Evolutionary conservation across 2,888 invertebrate genomes (phyloP), one percentile per base, ranked within the genome.

Genomic region (Diloba caeruleocephala): DNA sequence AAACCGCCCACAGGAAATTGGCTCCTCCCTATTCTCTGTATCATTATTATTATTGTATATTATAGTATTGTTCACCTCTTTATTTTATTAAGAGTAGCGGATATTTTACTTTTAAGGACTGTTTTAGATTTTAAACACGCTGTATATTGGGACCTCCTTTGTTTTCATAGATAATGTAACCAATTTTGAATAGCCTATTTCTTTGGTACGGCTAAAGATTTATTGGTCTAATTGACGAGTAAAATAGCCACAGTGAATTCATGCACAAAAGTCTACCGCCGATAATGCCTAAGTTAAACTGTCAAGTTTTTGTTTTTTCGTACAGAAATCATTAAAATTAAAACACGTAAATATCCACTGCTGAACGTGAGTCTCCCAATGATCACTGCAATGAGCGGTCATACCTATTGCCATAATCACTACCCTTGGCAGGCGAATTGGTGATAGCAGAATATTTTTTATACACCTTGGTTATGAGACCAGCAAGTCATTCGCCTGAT

Each of bases 1-100:
- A 77, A 65, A 71, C 73, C 79, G 74, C 84, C 78, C 76, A 78
- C 80, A 75, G 78, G 76, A 84, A 81, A 83, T 81, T 81, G 76
- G 67, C 76, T 65, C 77, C 77, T 74, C 73, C 75, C 74, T 52
- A 42, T 54, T 64, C 59, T 57, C 59, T 65, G 50, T 59, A 71
- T 67, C 71, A 73, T 72, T 71, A 76, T 73, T n/a, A n/a, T n/a
- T n/a, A n/a, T n/a, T n/a, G n/a, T n/a, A n/a, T n/a, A n/a, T n/a
- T n/a, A n/a, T n/a, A n/a, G n/a, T n/a, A 76, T 74, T 76, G 26
- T 43, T 60, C 56, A 65, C 60, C 56, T 63, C 57, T 63, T 70
- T 63, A 52, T 50, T 67, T 62, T 57, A 57, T 69, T 52, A 54
- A 31, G 37, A 59, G 31, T 26, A 46, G 52, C 34, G 39, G 31